A percentile compares a stretch with the other conserved stretches of the same genome.
Conservation (phyloP, 2,113 vertebrate species). For the Gallinago jamesoni region DNA sequence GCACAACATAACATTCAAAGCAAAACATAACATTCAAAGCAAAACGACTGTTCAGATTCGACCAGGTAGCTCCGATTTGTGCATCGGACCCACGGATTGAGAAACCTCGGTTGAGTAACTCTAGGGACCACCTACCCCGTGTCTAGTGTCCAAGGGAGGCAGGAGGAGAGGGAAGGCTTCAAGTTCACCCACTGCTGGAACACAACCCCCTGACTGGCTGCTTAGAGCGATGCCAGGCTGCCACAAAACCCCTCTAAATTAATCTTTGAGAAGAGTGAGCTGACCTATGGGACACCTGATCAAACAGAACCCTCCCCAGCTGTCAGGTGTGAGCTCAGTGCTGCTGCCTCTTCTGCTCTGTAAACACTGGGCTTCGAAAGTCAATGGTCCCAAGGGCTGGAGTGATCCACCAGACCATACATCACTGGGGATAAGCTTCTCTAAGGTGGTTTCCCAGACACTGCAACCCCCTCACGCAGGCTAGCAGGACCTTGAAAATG, state of each 20-base stretch:
- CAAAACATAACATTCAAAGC: not conserved
- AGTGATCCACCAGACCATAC: not conserved
- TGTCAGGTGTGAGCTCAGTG: not conserved
- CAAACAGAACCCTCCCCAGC: not conserved
- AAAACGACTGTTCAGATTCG: fast-evolving
- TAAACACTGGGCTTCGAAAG: not conserved
- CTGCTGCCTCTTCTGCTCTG: not conserved
- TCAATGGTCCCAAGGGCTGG: not conserved
- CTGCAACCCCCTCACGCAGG: fast-evolving
- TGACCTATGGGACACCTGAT: not conserved
- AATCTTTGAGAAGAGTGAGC: not conserved
- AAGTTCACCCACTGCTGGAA: not conserved
- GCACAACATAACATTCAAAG: not conserved
- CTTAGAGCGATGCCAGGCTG: not conserved
- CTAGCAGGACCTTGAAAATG: not conserved
- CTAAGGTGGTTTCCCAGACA: not conserved
- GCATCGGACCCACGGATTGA: fast-evolving
- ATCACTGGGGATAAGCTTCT: not conserved
- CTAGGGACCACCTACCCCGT: not conserved
- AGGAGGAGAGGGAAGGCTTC: not conserved
- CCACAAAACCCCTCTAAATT: not conserved
- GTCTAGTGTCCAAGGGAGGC: not conserved
- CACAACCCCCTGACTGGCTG: fast-evolving
- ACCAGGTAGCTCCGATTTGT: fast-evolving
- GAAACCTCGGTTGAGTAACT: not conserved